Evolutionary conservation across 1,140 invertebrate genomes (phyloP), one percentile per base, ranked within the genome.

Genomic region (Zaprionus inermis): DNA sequence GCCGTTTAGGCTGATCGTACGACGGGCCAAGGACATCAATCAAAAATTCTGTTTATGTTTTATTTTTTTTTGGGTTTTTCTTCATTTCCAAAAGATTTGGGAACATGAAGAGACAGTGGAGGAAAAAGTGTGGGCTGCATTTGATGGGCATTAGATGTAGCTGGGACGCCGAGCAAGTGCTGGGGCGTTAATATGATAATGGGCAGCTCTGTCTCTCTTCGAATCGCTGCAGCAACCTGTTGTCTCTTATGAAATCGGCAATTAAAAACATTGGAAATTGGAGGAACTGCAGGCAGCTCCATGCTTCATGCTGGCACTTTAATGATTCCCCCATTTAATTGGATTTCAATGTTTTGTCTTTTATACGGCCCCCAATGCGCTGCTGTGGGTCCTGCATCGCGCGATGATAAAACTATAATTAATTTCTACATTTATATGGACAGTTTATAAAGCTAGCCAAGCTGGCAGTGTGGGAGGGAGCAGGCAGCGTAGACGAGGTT

Each of bases 181-280:
- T 52, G 61, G 83, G 61, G 83, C 84, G 83, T 89, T 88, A 88
- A 88, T 88, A 88, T 88, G 83, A 88, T 89, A 88, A 88, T 88
- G 78, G 75, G 80, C 83, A 84, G 67, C 80, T 88, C 79, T 72
- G 60, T 77, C 59, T 68, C 16, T 24, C 22, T 60, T 41, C 30
- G 44, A 34, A 41, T 41, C 14, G 0, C 16, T n/a, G 34, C 16
- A 14, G 34, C 49, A 73, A 80, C 75, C 81, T 85, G 81, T 71
- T 81, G 75, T 60, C 72, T 82, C 78, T 78, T 78, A 88, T 88
- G 84, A 83, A 89, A 83, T 88, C 78, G 83, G 80, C 84, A 89
- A 88, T 88, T 88, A 88, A 88, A 89, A 28, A 28, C 80, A 66
- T 6, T 44, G 38, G 38, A 44, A 16, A n/a, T 73, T 28, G 24